Evolutionary conservation across 2,797 vertebrate species (phyloP).

Genomic region (Mareca penelope): DNA sequence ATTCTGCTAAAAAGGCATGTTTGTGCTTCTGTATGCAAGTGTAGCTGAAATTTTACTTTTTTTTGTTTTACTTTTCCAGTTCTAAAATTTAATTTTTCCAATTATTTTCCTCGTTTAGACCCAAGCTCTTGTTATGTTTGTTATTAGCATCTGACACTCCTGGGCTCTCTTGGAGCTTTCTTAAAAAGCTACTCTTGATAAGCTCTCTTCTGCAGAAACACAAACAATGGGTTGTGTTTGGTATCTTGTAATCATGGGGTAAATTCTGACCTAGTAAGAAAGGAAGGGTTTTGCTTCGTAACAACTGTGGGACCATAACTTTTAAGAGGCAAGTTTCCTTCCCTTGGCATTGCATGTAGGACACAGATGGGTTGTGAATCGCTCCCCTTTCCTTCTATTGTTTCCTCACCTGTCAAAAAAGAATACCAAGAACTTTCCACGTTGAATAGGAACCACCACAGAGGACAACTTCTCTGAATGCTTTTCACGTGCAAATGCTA

Average conservation of each 20-base stretch:
- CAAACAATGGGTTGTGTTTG: not conserved
- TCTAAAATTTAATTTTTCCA: no score
- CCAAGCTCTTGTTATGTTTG: not conserved
- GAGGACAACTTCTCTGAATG: not conserved
- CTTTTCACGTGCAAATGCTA: not conserved
- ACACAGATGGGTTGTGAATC: not conserved
- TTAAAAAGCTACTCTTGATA: not conserved
- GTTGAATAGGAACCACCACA: accelerated
- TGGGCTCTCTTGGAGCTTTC: not conserved
- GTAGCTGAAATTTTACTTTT: not conserved
- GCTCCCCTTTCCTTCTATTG: not conserved
- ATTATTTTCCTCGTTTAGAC: not conserved
- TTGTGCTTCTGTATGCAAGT: accelerated
- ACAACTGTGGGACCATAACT: not conserved
- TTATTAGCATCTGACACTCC: not conserved
- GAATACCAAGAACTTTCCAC: not conserved
- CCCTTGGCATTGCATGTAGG: not conserved
- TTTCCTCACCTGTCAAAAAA: not conserved
- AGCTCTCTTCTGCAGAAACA: not conserved
- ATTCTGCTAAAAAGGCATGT: not conserved
- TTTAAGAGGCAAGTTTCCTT: not conserved
- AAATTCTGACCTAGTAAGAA: not conserved
- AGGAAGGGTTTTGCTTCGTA: not conserved
- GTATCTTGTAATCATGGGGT: accelerated
- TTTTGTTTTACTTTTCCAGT: no score